phyloP scores from a whole-genome alignment of 2,888 invertebrate genomes.

The Trachelus stipa region DNA sequence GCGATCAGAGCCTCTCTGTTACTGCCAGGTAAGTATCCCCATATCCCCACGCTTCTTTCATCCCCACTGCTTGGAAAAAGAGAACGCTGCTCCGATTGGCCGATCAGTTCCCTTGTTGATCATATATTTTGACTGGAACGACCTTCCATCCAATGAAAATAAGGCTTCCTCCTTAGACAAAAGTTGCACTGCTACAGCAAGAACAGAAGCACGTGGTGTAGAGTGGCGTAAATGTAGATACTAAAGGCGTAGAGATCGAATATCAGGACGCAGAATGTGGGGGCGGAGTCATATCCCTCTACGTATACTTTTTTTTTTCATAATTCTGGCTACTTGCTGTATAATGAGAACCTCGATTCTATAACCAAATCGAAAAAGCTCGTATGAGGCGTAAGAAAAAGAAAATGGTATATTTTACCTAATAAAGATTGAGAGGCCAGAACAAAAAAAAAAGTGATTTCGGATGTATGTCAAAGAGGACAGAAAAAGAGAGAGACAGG shows the following conservation, averaged over 20 bases:
- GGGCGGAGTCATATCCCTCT: too few relatives aligned
- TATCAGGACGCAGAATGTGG: too few relatives aligned
- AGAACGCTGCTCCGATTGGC: not conserved
- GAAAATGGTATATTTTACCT: too few relatives aligned
- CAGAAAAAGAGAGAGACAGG: not conserved
- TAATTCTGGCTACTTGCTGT: too few relatives aligned
- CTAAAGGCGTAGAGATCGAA: too few relatives aligned
- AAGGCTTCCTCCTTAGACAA: not conserved
- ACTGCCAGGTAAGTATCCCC: slow-evolving; percentile 52
- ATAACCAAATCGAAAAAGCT: too few relatives aligned
- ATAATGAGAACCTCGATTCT: too few relatives aligned
- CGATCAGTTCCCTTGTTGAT: not conserved
- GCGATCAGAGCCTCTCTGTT: slow-evolving; percentile 53
- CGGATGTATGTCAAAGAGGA: not conserved
- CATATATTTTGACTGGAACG: not conserved
- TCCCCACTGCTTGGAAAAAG: slow-evolving; percentile 8
- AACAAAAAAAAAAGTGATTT: not conserved
- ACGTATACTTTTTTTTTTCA: too few relatives aligned
- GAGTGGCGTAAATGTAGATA: too few relatives aligned
- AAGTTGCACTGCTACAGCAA: not conserved
- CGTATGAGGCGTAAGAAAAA: too few relatives aligned
- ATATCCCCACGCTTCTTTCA: slow-evolving; percentile 45
- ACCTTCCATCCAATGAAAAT: not conserved
- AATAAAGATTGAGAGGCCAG: not conserved
- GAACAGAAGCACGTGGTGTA: not conserved